Evolutionary conservation across 2,888 invertebrate genomes (phyloP).

Genomic region (Eustalomyia histrio): DNA sequence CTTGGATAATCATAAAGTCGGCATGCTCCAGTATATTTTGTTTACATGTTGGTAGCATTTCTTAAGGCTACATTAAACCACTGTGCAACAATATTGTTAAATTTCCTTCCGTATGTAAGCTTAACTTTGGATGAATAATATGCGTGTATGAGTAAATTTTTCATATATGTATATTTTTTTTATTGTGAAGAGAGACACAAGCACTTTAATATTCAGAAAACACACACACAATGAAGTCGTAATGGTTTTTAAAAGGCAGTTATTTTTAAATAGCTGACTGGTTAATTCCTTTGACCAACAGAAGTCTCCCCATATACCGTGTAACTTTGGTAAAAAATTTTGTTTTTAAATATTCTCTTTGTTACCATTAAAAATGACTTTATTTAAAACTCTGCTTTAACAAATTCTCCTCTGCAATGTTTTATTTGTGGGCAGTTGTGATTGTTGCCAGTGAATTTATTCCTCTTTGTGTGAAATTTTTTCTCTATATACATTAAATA

Average conservation of each 20-base stretch:
- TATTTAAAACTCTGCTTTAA: conserved; percentile 8
- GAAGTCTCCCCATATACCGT: conserved; percentile 11
- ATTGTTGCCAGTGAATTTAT: background rate
- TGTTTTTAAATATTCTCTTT: conserved; percentile 45
- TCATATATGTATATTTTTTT: too few relatives aligned
- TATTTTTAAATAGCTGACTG: conserved; percentile 46
- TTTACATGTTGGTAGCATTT: too few relatives aligned
- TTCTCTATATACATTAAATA: background rate
- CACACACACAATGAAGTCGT: background rate
- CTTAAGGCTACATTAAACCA: background rate
- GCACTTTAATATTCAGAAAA: background rate
- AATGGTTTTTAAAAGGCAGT: conserved; percentile 11
- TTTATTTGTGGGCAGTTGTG: background rate
- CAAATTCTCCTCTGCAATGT: background rate
- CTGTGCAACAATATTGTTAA: background rate
- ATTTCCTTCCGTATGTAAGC: background rate
- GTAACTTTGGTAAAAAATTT: conserved; percentile 15
- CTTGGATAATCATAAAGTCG: too few relatives aligned
- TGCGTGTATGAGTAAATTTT: background rate
- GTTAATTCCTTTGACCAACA: conserved; percentile 40
- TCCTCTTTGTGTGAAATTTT: background rate
- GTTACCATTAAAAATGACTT: conserved; percentile 24
- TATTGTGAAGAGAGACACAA: background rate
- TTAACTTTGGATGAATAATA: conserved; percentile 1
- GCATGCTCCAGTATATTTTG: too few relatives aligned